Evolutionary conservation across 2,113 vertebrate genomes (phyloP).

Genomic region (Uria aalge): DNA sequence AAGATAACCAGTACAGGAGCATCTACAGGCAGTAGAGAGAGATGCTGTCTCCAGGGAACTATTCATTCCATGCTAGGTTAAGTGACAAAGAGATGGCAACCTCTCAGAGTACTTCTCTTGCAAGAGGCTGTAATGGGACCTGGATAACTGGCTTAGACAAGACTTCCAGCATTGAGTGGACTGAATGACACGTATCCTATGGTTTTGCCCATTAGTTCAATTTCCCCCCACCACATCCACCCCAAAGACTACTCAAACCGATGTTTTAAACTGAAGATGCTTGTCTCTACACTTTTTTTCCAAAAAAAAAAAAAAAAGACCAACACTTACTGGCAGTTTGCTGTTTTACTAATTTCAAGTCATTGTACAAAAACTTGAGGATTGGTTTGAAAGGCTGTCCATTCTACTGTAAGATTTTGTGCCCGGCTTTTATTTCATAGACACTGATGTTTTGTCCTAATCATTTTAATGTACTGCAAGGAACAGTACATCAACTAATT

Average conservation of each 20-base stretch:
- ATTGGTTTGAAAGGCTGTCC: neutral
- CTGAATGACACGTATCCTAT: neutral
- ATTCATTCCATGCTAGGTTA: neutral
- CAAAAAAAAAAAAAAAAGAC: neutral
- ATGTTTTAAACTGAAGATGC: neutral
- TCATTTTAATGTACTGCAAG: neutral
- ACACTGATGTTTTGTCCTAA: neutral
- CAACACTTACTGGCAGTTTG: neutral
- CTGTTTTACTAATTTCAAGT: neutral
- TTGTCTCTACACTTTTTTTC: neutral
- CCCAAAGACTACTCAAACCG: neutral
- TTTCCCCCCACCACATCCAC: neutral
- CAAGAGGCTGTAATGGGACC: neutral
- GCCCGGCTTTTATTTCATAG: neutral
- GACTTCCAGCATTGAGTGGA: neutral
- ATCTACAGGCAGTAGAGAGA: neutral
- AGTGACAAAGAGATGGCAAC: neutral
- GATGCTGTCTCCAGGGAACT: neutral
- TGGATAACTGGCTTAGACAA: neutral
- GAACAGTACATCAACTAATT: neutral
- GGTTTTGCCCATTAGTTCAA: neutral
- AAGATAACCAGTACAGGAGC: neutral
- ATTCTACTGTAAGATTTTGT: neutral
- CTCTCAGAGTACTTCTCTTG: rapidly evolving
- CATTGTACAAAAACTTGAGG: neutral